phyloP scores from a whole-genome alignment of 2,113 vertebrate genomes.

The Micromys minutus region DNA sequence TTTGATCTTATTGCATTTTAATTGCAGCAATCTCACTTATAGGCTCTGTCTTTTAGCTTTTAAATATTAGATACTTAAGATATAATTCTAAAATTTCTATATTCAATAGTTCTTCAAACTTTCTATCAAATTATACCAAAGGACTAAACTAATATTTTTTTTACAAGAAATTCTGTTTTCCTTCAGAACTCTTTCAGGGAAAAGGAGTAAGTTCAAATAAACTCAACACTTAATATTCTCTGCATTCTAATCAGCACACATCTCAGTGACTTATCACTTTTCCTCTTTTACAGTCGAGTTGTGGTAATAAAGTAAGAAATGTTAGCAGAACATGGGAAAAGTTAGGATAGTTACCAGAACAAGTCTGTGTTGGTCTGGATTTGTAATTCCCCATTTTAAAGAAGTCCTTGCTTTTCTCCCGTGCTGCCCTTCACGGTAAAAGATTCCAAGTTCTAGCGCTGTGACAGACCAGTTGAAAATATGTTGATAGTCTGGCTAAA shows the following conservation, averaged over 20 bases:
- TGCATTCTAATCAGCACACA: constrained; percentile 43
- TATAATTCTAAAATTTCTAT: constrained; percentile 36
- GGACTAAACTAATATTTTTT: neutral
- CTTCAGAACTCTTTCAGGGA: constrained; percentile 18
- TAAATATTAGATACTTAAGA: constrained; percentile 60
- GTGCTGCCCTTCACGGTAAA: constrained; percentile 81
- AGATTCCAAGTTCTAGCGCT: constrained; percentile 86
- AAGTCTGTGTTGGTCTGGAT: constrained; percentile 96
- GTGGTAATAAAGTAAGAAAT: constrained; percentile 48
- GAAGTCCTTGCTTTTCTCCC: constrained; percentile 79
- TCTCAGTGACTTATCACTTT: constrained; percentile 36
- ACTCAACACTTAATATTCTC: constrained; percentile 61
- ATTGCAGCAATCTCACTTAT: constrained; percentile 54
- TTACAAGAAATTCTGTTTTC: constrained; percentile 46
- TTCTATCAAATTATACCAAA: constrained; percentile 28
- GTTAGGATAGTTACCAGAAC: constrained; percentile 91
- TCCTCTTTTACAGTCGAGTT: neutral
- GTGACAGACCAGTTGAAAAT: constrained; percentile 86
- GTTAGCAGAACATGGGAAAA: constrained; percentile 4
- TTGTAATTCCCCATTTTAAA: constrained; percentile 97
- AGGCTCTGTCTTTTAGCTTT: constrained; percentile 58
- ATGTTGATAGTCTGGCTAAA: constrained; percentile 91
- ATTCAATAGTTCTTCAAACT: constrained; percentile 37
- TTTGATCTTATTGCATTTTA: constrained; percentile 75
- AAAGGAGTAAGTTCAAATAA: neutral